Evolutionary conservation across 64 coral and sea anemone genomes (phyloP).

Genomic region (Actinia equina): DNA sequence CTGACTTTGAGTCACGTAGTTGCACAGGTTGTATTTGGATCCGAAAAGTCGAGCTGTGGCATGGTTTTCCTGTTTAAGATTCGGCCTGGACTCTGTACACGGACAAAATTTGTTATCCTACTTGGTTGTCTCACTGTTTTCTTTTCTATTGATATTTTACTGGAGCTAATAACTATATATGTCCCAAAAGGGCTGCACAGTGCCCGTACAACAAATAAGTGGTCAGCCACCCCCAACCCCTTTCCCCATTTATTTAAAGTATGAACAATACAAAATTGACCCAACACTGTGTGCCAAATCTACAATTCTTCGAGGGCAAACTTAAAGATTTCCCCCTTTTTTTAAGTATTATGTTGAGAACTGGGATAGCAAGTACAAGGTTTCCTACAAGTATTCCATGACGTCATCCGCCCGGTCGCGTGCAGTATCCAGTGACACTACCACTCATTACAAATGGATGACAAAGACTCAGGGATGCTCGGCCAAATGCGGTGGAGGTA

Average conservation of each 20-base stretch:
- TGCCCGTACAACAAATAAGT: no score
- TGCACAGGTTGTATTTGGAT: no score
- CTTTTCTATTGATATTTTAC: no score
- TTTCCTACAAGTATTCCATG: constrained; percentile 9
- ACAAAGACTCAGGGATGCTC: constrained; percentile 32
- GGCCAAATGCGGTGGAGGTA: constrained; percentile 41
- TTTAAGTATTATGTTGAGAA: constrained; percentile 37
- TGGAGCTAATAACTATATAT: no score
- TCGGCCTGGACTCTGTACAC: no score
- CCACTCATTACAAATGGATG: constrained; percentile 30
- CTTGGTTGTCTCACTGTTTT: no score
- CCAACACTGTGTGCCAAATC: background rate
- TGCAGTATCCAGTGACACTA: background rate
- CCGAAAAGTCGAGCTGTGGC: no score
- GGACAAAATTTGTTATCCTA: no score
- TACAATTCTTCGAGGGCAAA: background rate
- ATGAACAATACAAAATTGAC: background rate
- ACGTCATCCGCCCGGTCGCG: background rate
- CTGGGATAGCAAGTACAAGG: constrained; percentile 35
- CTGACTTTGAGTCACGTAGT: no score
- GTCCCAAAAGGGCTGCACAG: no score
- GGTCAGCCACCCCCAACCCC: background rate
- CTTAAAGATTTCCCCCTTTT: background rate
- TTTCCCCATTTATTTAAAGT: background rate
- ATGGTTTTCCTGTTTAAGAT: no score